phyloP scores from a whole-genome alignment of 2,888 invertebrate genomes.

The Frankliniella intonsa region DNA sequence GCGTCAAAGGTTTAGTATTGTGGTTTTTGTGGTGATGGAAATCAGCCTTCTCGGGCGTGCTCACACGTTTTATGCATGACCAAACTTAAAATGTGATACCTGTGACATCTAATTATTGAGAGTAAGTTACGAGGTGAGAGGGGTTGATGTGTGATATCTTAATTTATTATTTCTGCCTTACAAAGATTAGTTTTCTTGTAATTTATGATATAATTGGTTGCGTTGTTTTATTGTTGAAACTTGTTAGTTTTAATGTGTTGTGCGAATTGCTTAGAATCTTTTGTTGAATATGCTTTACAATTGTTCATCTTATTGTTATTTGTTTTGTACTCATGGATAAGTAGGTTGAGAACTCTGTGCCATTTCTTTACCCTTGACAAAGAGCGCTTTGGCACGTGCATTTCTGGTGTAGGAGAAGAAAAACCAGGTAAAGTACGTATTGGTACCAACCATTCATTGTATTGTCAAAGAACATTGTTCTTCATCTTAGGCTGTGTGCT shows the following conservation, averaged over 20 bases:
- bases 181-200: constrained; percentile 13
- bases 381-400: neutral
- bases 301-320: neutral
- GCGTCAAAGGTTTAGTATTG: neutral
- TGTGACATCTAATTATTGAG: neutral
- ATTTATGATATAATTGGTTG: neutral
- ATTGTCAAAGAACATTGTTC: constrained; percentile 21
- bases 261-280: neutral
- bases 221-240: constrained; percentile 8
- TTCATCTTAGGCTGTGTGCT: constrained; percentile 22
- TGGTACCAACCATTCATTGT: neutral
- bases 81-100: constrained; percentile 20
- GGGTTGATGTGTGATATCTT: constrained; percentile 19
- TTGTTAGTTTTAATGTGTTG: neutral
- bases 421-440: too few species aligned
- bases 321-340: neutral
- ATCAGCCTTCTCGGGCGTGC: neutral
- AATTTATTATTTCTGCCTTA: constrained; percentile 15
- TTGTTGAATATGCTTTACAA: neutral
- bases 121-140: neutral
- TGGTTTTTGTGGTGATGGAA: neutral
- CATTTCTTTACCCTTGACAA: neutral
- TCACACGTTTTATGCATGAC: neutral
- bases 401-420: neutral
- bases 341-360: neutral